Base-by-base conservation (phyloP, 2,888 invertebrate genomes). In the Ectemnius lituratus region DNA sequence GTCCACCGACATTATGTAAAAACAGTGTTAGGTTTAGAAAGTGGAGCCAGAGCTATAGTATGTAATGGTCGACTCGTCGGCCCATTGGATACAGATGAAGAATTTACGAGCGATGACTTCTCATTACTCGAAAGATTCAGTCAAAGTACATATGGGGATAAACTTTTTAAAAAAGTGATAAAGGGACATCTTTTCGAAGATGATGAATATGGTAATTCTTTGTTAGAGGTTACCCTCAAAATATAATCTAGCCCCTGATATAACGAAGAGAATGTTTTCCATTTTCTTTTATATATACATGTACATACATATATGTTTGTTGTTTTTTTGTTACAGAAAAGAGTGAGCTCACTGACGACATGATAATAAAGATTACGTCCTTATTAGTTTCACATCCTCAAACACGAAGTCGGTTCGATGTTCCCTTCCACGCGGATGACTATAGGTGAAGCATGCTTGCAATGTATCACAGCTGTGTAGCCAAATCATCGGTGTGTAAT, bases 1-100 rank as follows among this genome's bases (percentile, higher is more conserved):
- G 86, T 92, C 14, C 93, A 94, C 80, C 87, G 94, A 13, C 93
- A 94, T 47, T 95, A 96, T 89, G 93, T 94, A 68, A 94, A 94
- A 81, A 93, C 94, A 67, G 94, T 96, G 8, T 90, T 98, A 27
- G 94, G 94, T 46, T 91, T 98, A 76, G 91, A 92, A 20, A 92
- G 93, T 14, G 94, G 95, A 3, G 93, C 93, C 63, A 93, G 95
- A 75, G 95, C 95, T 0, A 92, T 99, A 3, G 92, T 98, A 16
- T 95, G 96, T 70, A 99, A 99, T 92, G 98, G 98, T 13, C 93
- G 97, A 76, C 93, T 98, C 46, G 92, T 98, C 70, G 99, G 98
- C 0, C 98, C 98, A 0, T 92, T 99, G 6, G 92, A 93, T 1
- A 91, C 92, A 0, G 92, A 93, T 23, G 98, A 99, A 88, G 91